phyloP scores from a whole-genome alignment of 2,113 vertebrate genomes.

The Sylvilagus bachmani region DNA sequence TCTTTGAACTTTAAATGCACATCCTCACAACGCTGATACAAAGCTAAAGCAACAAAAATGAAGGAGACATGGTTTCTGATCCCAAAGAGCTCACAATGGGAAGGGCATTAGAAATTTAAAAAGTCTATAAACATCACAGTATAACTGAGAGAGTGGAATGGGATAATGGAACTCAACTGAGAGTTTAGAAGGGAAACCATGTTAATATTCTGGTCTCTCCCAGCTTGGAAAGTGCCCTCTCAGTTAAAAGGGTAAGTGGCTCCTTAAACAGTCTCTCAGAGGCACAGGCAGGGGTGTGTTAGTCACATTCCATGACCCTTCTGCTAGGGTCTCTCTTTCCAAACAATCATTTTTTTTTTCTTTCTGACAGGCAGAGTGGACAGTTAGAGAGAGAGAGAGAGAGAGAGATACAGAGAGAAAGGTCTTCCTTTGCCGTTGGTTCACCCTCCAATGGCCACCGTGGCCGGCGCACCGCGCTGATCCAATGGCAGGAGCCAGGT shows the following conservation, averaged over 20 bases:
- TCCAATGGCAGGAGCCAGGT: no score
- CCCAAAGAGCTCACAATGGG: background rate
- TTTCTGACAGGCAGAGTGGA: no score
- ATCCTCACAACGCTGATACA: background rate
- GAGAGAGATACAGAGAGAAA: no score
- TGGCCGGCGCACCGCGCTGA: no score
- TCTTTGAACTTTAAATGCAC: background rate
- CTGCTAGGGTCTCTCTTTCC: background rate
- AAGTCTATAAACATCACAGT: background rate
- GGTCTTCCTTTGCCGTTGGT: no score
- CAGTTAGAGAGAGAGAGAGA: no score
- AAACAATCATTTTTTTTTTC: no score
- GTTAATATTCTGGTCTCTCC: background rate
- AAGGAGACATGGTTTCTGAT: background rate
- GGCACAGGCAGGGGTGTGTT: background rate
- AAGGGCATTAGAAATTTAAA: conserved; percentile 5
- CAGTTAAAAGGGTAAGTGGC: conserved; percentile 27
- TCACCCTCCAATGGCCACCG: no score
- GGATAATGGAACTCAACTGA: conserved; percentile 20
- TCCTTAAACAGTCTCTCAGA: background rate
- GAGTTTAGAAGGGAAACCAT: background rate
- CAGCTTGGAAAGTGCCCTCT: background rate
- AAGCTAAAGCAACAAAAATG: background rate
- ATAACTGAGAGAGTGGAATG: conserved; percentile 23
- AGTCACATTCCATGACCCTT: background rate